Conservation (phyloP, 2,888 invertebrate species). For the Pammene aurita region DNA sequence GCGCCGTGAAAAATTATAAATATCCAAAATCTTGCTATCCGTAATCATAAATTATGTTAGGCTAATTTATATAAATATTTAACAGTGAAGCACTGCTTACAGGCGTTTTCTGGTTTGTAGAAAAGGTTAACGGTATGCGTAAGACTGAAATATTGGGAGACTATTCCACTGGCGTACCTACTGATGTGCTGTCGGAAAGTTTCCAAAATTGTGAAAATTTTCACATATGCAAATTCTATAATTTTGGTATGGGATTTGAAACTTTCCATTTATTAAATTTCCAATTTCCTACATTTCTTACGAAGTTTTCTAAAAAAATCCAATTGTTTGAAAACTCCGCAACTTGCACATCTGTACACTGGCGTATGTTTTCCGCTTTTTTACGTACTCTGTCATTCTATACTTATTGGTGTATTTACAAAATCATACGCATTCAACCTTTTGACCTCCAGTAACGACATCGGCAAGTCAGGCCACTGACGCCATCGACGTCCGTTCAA, state of each 20-base stretch:
- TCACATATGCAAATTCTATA: no score
- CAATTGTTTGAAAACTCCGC: no score
- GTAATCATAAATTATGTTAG: conserved; percentile 44
- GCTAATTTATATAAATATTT: conserved; percentile 55
- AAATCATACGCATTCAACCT: background rate
- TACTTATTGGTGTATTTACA: conserved; percentile 1
- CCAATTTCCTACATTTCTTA: no score
- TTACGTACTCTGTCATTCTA: background rate
- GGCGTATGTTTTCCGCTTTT: background rate
- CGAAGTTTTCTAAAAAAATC: no score
- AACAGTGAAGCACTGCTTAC: conserved; percentile 26
- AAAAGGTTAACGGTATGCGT: conserved; percentile 7
- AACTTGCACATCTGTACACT: no score
- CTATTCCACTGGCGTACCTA: background rate
- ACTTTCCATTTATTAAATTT: no score
- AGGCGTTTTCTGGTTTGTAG: background rate
- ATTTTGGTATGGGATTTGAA: no score
- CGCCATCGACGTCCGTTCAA: no score
- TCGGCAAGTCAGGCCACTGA: no score
- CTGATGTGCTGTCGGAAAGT: no score
- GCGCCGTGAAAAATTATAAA: conserved; percentile 72
- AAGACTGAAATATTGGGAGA: background rate
- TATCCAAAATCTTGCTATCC: conserved; percentile 51
- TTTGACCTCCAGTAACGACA: no score
- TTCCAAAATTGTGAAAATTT: no score